Evolutionary conservation across 2,113 vertebrate species (phyloP).

Genomic region (Calidris pygmaea): DNA sequence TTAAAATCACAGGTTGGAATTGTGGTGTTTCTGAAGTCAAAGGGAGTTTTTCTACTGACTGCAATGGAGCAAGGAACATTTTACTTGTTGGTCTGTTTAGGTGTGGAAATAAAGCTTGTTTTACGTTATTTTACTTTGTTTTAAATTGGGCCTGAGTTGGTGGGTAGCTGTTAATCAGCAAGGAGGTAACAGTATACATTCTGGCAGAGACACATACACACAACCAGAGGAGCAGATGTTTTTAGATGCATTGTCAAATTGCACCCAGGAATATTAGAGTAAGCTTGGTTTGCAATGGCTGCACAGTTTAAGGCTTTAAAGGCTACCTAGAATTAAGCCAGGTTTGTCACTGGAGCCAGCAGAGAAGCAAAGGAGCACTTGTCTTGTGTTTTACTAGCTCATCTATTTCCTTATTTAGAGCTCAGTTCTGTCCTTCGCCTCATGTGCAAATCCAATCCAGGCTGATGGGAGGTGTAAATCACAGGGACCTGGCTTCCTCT

Average conservation of each 20-base stretch:
- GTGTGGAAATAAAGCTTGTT: not conserved
- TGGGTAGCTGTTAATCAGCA: not conserved
- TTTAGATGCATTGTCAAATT: constrained; percentile 36
- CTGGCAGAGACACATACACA: not conserved
- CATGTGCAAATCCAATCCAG: constrained; percentile 1
- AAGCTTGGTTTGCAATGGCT: not conserved
- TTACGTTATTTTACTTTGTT: not conserved
- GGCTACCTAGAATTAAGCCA: not conserved
- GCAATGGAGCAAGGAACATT: not conserved
- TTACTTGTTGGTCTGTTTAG: not conserved
- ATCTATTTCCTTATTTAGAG: constrained; percentile 47
- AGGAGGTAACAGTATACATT: not conserved
- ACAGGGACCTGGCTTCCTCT: constrained; percentile 3
- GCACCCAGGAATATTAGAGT: not conserved
- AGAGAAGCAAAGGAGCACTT: not conserved
- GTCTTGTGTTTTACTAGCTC: constrained; percentile 25
- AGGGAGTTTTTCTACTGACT: not conserved
- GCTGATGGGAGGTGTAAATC: constrained; percentile 30
- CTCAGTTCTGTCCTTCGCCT: not conserved
- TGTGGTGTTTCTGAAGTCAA: not conserved
- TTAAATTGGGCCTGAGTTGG: not conserved
- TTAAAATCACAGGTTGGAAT: not conserved
- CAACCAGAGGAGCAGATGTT: not conserved
- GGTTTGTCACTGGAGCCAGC: not conserved
- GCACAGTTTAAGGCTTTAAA: not conserved